phyloP scores from a whole-genome alignment of 2,113 vertebrate genomes.

The Oncorhynchus tshawytscha region DNA sequence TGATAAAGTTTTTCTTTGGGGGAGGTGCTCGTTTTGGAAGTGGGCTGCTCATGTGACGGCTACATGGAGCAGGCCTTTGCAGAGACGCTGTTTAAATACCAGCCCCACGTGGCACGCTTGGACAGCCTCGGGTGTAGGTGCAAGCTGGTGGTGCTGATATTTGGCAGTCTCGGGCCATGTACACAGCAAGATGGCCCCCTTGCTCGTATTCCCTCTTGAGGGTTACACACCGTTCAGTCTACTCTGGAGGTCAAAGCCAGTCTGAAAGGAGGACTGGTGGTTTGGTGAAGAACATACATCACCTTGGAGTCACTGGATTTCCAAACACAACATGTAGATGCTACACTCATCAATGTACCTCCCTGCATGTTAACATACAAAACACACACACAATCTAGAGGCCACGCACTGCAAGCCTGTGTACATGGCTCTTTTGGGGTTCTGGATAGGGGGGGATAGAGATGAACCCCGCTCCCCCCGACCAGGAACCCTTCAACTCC shows the following conservation, averaged over 20 bases:
- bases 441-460: neutral
- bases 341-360: neutral
- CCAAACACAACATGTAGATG: neutral
- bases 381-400: neutral
- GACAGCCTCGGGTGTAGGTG: no score
- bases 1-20: no score
- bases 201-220: neutral
- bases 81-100: no score
- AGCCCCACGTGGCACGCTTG: no score
- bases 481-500: constrained; percentile 64
- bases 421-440: neutral
- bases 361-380: neutral
- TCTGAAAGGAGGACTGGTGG: neutral
- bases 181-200: neutral
- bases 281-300: neutral
- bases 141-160: no score
- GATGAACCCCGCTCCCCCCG: constrained; percentile 1
- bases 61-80: no score
- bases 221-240: neutral
- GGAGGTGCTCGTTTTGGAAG: no score
- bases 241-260: constrained; percentile 4
- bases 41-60: no score
- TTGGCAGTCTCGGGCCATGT: no score
- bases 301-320: neutral
- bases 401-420: no score